These are phyloP conservation scores for Dascillus cervinus DNA, from an alignment of 2,888 invertebrate genomes.

Conservation along the genomic window DNA sequence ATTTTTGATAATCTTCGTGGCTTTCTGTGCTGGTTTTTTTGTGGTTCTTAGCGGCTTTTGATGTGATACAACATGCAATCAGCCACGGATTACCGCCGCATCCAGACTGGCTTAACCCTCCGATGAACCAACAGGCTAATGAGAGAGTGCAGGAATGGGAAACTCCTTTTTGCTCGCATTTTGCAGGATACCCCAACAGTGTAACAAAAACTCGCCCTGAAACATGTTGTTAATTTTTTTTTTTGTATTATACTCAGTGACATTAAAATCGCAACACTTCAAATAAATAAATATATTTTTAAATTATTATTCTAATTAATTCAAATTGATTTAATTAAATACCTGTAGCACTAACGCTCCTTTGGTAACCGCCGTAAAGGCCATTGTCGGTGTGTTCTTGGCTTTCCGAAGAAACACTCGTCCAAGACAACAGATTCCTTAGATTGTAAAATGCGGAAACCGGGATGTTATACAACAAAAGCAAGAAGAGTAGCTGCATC, in stretches of 20 bases:
- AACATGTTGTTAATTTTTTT: too few species aligned
- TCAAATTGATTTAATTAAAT: conserved; percentile 1
- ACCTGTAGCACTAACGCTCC: conserved; percentile 8
- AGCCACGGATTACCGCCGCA: conserved; percentile 63
- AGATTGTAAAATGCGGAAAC: conserved; percentile 5
- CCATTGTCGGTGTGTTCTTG: too few species aligned
- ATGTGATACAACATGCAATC: conserved; percentile 60
- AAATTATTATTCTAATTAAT: too few species aligned
- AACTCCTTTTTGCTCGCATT: conserved; percentile 50
- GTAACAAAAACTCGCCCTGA: conserved; percentile 48
- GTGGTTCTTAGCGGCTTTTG: conserved; percentile 20
- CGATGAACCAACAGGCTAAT: conserved; percentile 67
- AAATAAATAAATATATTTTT: too few species aligned
- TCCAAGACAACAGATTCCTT: background rate
- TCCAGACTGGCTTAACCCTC: conserved; percentile 58
- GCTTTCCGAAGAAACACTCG: too few species aligned
- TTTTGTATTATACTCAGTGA: too few species aligned
- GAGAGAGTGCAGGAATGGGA: conserved; percentile 62
- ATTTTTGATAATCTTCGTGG: conserved; percentile 14
- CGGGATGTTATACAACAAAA: conserved; percentile 17
- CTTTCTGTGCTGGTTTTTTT: conserved; percentile 7
- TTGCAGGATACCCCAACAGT: conserved; percentile 51
- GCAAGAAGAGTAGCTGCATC: conserved; percentile 20
- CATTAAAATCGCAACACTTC: too few species aligned
- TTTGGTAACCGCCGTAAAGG: background rate